Conservation (phyloP, 2,888 invertebrate genomes). For the Drosophila mercatorum region DNA sequence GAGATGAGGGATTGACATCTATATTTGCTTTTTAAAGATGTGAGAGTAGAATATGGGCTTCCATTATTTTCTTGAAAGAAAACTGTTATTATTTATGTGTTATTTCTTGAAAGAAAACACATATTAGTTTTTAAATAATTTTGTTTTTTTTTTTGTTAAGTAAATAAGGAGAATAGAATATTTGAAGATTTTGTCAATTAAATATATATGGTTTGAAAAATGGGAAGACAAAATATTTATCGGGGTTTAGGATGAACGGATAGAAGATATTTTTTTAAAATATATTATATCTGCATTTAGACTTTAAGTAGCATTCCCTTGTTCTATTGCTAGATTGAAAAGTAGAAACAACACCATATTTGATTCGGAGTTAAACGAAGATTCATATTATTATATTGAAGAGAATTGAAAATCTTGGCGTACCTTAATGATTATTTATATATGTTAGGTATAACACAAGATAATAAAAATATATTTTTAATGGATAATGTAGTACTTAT, state of each 20-base stretch:
- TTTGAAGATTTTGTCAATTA: neutral
- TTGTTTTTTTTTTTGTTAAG: neutral
- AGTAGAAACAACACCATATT: constrained; percentile 37
- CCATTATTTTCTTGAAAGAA: neutral
- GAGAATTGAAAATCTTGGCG: constrained; percentile 57
- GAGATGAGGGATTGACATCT: neutral
- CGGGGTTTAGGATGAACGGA: neutral
- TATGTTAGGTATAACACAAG: constrained; percentile 41
- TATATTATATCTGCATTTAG: neutral
- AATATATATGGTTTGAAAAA: neutral
- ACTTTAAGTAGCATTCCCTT: neutral
- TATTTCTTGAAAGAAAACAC: neutral
- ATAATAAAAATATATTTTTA: constrained; percentile 14
- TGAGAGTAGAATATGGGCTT: neutral
- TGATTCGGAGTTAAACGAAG: constrained; percentile 27
- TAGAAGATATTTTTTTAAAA: neutral
- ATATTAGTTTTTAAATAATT: neutral
- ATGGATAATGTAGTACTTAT: constrained; percentile 16
- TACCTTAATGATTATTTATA: constrained; percentile 21
- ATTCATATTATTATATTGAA: constrained; percentile 44
- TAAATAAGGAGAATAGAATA: neutral
- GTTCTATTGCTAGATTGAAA: constrained; percentile 53
- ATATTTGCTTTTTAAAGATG: constrained; percentile 2
- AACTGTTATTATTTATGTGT: too few relatives aligned
- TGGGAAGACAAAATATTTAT: neutral